Conservation (phyloP, 1,140 invertebrate species). For the Reticulitermes speratus region DNA sequence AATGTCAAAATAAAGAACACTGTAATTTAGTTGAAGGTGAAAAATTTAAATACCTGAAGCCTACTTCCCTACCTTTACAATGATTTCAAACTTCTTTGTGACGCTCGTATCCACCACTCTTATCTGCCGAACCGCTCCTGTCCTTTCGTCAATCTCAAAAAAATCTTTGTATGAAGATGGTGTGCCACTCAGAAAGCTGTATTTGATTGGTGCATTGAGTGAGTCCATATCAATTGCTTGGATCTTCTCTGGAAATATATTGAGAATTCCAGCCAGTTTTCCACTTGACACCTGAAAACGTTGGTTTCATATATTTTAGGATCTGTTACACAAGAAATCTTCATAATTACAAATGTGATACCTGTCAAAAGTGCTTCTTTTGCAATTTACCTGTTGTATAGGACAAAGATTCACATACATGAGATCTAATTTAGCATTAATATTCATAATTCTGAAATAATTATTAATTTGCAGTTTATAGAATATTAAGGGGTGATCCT, state of each 20-base stretch:
- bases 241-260: constrained; percentile 83
- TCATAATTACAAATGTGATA: background rate
- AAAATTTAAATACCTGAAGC: too few species aligned
- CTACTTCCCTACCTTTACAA: constrained; percentile 62
- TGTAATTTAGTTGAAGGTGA: too few species aligned
- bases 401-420: too few species aligned
- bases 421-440: too few species aligned
- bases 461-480: too few species aligned
- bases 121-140: constrained; percentile 77
- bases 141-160: constrained; percentile 78
- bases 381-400: too few species aligned
- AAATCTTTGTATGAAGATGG: constrained; percentile 74
- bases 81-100: constrained; percentile 69
- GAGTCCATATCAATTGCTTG: constrained; percentile 87
- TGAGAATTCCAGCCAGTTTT: constrained; percentile 74
- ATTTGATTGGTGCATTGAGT: constrained; percentile 74
- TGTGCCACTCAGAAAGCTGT: constrained; percentile 76
- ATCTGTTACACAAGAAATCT: constrained; percentile 37
- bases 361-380: too few species aligned
- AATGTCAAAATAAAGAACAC: too few species aligned
- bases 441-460: too few species aligned
- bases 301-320: constrained; percentile 17
- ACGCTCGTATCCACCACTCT: constrained; percentile 75
- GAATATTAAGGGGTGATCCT: too few species aligned
- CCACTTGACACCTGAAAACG: constrained; percentile 72